These are phyloP conservation scores for Eonycteris spelaea DNA, from an alignment of 2,113 vertebrate genomes.

Conservation along the genomic window DNA sequence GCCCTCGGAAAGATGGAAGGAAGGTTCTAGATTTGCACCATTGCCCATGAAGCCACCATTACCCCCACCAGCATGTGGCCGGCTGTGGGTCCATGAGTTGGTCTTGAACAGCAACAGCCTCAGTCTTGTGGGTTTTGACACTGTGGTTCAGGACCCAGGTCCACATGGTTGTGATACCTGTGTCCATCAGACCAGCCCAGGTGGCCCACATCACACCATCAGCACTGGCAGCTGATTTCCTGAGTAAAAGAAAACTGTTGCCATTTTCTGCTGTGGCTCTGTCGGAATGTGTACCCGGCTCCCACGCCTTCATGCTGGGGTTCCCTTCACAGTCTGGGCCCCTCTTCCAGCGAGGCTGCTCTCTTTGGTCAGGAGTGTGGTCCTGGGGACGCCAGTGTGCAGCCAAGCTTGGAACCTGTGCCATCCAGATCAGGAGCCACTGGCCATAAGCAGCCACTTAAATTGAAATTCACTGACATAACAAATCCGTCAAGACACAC, in stretches of 20 bases:
- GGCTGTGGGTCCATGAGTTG: accelerated
- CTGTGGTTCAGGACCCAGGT: not conserved
- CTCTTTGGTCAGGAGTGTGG: not conserved
- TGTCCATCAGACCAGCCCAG: not conserved
- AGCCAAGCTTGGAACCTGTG: not conserved
- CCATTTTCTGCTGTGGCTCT: not conserved
- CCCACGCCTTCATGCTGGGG: not conserved
- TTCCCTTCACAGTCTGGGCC: not conserved
- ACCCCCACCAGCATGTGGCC: not conserved
- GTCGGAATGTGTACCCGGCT: accelerated
- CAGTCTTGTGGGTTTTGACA: not conserved
- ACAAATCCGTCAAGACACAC: accelerated
- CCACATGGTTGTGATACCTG: not conserved
- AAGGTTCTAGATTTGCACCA: not conserved
- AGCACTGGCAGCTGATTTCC: not conserved
- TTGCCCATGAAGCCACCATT: not conserved
- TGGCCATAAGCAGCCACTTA: accelerated
- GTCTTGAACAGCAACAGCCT: not conserved
- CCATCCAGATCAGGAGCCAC: accelerated
- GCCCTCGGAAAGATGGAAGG: not conserved
- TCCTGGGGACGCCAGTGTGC: accelerated
- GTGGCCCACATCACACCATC: not conserved
- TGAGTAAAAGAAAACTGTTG: accelerated
- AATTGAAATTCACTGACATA: too few relatives aligned
- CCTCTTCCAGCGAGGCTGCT: not conserved